phyloP scores from a whole-genome alignment of 2,797 vertebrate species.

The Enoplosus armatus region DNA sequence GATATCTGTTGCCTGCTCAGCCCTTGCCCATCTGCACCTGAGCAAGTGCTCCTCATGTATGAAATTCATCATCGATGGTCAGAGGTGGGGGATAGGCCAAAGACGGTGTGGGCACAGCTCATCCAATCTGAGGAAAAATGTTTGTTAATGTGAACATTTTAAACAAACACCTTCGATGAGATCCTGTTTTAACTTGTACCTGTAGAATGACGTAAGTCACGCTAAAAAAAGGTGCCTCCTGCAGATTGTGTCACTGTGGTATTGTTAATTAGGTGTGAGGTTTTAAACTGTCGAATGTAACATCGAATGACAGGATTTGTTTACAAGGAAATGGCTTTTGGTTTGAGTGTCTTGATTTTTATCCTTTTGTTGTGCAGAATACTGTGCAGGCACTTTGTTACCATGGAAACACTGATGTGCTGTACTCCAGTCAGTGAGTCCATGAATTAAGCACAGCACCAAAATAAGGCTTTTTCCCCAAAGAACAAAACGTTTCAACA shows the following conservation, averaged over 20 bases:
- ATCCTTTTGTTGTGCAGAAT: constrained; percentile 69
- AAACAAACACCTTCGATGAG: constrained; percentile 35
- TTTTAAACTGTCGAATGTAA: constrained; percentile 18
- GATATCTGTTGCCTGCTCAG: constrained; percentile 74
- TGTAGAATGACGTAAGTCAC: constrained; percentile 33
- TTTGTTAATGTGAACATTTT: constrained; percentile 61
- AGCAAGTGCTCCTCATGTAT: constrained; percentile 53
- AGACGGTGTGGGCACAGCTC: constrained; percentile 66
- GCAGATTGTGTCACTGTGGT: constrained; percentile 31
- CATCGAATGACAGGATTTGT: constrained; percentile 49
- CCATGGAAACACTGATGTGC: constrained; percentile 84
- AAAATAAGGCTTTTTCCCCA: constrained; percentile 60
- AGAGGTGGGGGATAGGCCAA: constrained; percentile 57
- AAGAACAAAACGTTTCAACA: constrained; percentile 49
- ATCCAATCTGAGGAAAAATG: constrained; percentile 74
- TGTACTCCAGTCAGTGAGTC: constrained; percentile 69
- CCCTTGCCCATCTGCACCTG: constrained; percentile 65
- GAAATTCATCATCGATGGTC: constrained; percentile 61
- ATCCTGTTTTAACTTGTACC: constrained; percentile 18
- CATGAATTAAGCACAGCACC: constrained; percentile 75
- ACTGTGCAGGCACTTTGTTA: constrained; percentile 80
- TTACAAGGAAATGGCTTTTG: constrained; percentile 63
- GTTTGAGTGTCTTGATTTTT: constrained; percentile 51
- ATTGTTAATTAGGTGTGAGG: constrained; percentile 38
- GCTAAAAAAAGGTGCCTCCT: constrained; percentile 10